Evolutionary conservation across 2,888 invertebrate genomes (phyloP), one percentile per base, ranked within the genome.

Genomic region (Dicyrtomina minuta): DNA sequence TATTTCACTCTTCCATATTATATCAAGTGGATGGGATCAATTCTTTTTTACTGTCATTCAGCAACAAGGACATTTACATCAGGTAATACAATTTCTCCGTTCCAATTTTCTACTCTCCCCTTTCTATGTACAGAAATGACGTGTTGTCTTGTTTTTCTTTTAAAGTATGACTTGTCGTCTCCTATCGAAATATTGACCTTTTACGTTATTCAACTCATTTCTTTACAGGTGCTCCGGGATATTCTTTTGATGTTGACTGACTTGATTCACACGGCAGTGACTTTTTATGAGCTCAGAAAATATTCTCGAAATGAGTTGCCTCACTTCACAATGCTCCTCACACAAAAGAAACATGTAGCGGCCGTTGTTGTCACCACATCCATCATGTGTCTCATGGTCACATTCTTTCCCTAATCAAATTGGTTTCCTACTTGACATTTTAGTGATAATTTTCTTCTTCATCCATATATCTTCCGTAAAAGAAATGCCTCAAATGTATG

Each of bases 191-290:
- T 26, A 26, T 26, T 56, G 5, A 15, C 15, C 17, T 17, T 46
- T 8, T 8, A 5, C 55, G 24, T 8, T n/a, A 56, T 60, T 51
- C 39, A 27, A 12, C 26, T 51, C 49, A 39, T 46, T 58, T 68
- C 6, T 56, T 77, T 75, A 49, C 79, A 85, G 84, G 83, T 86
- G 62, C 83, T 88, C 62, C 84, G 89, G 13, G 89, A 89, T 81
- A 81, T 89, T 73, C 86, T 86, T 41, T 87, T 89, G 77, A 88
- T 89, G 88, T 83, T 87, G 69, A 88, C 88, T 27, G 89, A 89
- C 78, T 80, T 88, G 56, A 81, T 88, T 43, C 88, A 88, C 79
- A 83, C 89, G 27, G 75, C 85, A 20, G 82, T 90, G 72, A 87
- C 89, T 1, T 49, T 81, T 3, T 79, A 80, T 70, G 81, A 82